Conservation (phyloP, 2,888 invertebrate genomes). For the Eugnorisma glareosa region DNA sequence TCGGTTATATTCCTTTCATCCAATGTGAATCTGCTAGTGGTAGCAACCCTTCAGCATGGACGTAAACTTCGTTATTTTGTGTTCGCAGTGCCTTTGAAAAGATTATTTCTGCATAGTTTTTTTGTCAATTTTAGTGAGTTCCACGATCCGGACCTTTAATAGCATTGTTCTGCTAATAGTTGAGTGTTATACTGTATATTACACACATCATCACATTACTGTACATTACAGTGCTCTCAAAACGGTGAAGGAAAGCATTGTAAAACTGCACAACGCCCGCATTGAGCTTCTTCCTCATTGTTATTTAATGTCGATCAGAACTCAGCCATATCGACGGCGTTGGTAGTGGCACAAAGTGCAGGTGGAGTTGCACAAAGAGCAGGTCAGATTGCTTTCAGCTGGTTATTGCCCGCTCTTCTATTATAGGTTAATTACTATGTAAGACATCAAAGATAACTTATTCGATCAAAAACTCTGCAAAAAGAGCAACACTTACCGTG, state of each 20-base stretch:
- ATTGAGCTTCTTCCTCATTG: no score
- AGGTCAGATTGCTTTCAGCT: no score
- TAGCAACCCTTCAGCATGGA: constrained; percentile 14
- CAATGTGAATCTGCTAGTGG: constrained; percentile 17
- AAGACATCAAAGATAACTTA: not conserved
- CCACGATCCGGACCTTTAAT: not conserved
- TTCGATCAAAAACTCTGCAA: constrained; percentile 13
- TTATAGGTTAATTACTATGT: not conserved
- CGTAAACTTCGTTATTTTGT: constrained; percentile 18
- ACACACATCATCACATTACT: no score
- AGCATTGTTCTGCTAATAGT: not conserved
- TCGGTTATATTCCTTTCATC: constrained; percentile 9
- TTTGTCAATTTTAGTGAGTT: not conserved
- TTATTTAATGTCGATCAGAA: no score
- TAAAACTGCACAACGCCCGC: no score
- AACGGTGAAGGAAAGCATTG: not conserved
- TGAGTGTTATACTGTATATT: not conserved
- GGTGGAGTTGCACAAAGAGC: no score
- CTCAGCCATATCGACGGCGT: no score
- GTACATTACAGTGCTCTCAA: not conserved
- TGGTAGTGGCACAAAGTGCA: no score
- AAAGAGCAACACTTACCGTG: constrained; percentile 35
- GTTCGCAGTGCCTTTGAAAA: not conserved
- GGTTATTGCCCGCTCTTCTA: not conserved
- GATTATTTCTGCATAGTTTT: not conserved